These are phyloP conservation scores for Ophioderma brevispina DNA, from an alignment of 35 echinoderm and acorn worm species.

Conservation along the genomic window DNA sequence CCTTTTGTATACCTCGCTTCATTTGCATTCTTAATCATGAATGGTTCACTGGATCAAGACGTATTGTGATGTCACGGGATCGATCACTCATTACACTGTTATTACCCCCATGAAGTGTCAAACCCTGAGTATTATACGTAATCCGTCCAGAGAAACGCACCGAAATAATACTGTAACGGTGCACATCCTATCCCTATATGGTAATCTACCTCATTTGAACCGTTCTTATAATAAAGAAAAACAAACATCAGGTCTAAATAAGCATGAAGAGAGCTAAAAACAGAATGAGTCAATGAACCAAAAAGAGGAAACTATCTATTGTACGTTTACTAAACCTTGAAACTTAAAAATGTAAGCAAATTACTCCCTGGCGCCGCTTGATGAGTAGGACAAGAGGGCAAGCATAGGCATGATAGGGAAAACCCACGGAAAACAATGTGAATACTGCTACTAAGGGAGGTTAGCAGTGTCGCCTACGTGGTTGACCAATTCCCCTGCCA, in stretches of 20 bases:
- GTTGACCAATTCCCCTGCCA: background rate
- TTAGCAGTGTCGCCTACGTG: background rate
- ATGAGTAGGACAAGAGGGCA: background rate
- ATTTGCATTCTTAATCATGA: constrained; percentile 1
- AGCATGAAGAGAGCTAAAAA: too few species aligned
- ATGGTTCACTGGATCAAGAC: background rate
- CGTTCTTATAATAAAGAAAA: too few species aligned
- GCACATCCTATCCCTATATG: too few species aligned
- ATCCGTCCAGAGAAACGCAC: background rate
- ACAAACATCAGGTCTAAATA: too few species aligned
- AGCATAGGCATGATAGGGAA: background rate
- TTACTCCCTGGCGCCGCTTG: background rate
- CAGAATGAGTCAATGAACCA: background rate
- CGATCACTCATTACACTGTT: constrained; percentile 7
- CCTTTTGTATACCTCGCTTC: background rate
- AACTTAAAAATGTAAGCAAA: background rate
- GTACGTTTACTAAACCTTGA: background rate
- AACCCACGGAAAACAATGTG: background rate
- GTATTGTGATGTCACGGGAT: constrained; percentile 6
- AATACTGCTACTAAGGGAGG: background rate
- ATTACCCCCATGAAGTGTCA: background rate
- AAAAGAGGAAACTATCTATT: background rate
- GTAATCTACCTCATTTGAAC: too few species aligned
- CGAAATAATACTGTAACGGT: too few species aligned
- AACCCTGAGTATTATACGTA: background rate